phyloP scores from a whole-genome alignment of 2,113 vertebrate genomes.

The Upupa epops region DNA sequence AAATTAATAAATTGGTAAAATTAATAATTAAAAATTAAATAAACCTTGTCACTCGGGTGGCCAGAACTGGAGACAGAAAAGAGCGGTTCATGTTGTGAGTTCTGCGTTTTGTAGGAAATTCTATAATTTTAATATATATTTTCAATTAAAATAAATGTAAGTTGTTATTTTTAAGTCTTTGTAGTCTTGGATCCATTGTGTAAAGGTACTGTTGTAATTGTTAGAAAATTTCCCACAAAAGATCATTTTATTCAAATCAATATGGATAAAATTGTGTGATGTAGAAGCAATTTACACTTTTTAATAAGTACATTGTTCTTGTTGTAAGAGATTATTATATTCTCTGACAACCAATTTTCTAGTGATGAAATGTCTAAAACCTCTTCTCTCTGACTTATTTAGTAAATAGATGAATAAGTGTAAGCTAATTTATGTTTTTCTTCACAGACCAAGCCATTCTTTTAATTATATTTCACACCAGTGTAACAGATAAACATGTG shows the following conservation, averaged over 20 bases:
- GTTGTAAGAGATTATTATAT: slow-evolving; percentile 66
- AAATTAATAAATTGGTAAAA: too few species aligned
- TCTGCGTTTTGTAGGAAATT: neutral
- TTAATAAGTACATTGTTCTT: slow-evolving; percentile 77
- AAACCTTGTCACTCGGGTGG: neutral
- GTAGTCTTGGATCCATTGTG: slow-evolving; percentile 12
- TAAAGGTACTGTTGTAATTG: slow-evolving; percentile 54
- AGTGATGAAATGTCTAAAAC: slow-evolving; percentile 73
- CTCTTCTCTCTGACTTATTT: slow-evolving; percentile 59
- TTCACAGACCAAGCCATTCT: slow-evolving; percentile 53
- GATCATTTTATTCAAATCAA: slow-evolving; percentile 65
- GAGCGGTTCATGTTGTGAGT: neutral
- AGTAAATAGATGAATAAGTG: slow-evolving; percentile 49
- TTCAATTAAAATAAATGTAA: slow-evolving; percentile 33
- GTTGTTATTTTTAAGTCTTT: slow-evolving; percentile 41
- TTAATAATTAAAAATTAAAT: too few species aligned
- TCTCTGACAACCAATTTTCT: slow-evolving; percentile 71
- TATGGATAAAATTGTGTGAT: slow-evolving; percentile 51
- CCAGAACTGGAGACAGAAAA: neutral
- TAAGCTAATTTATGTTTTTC: slow-evolving; percentile 59
- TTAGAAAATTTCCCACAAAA: slow-evolving; percentile 49
- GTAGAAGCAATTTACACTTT: slow-evolving; percentile 74
- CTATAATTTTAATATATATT: neutral
- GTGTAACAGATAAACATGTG: slow-evolving; percentile 11
- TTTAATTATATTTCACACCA: slow-evolving; percentile 56